phyloP scores from a whole-genome alignment of 2,797 vertebrate species.

The Galaxias olidus region DNA sequence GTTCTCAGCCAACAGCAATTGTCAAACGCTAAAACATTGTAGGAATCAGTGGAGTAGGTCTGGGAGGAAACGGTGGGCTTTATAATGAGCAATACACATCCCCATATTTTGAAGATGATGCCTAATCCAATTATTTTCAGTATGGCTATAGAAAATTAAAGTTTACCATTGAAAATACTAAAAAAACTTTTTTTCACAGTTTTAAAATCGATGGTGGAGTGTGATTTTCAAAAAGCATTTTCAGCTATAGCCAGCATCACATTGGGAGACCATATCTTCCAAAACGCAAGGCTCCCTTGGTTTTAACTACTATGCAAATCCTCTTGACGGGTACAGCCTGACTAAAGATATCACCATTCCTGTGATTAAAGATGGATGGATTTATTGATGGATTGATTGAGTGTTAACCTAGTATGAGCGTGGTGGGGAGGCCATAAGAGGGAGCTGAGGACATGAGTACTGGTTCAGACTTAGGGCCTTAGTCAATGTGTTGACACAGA shows the following conservation, averaged over 20 bases:
- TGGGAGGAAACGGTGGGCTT: constrained; percentile 20
- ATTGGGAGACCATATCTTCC: no score
- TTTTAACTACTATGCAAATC: constrained; percentile 1
- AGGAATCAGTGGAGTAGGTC: constrained; percentile 38
- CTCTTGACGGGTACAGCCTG: constrained; percentile 10
- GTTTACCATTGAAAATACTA: no score
- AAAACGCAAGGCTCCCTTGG: neutral
- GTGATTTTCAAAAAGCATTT: no score
- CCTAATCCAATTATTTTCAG: no score
- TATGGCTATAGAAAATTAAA: no score
- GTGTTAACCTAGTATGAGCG: constrained; percentile 7
- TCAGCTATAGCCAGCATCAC: no score
- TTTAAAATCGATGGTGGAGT: no score
- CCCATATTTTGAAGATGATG: neutral
- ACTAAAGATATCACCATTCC: neutral
- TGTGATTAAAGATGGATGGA: constrained; percentile 19
- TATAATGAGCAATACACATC: constrained; percentile 13
- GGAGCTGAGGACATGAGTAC: constrained; percentile 7
- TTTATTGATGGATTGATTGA: constrained; percentile 22
- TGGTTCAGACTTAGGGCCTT: constrained; percentile 8
- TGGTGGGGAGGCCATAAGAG: neutral
- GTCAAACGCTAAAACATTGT: constrained; percentile 57
- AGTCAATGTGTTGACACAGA: constrained; percentile 29
- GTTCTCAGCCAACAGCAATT: constrained; percentile 61
- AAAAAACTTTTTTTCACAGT: no score